A percentile compares a stretch with the other conserved stretches of the same genome.
Conservation (phyloP, 2,797 vertebrate genomes). For the Enteromius anoplus region DNA sequence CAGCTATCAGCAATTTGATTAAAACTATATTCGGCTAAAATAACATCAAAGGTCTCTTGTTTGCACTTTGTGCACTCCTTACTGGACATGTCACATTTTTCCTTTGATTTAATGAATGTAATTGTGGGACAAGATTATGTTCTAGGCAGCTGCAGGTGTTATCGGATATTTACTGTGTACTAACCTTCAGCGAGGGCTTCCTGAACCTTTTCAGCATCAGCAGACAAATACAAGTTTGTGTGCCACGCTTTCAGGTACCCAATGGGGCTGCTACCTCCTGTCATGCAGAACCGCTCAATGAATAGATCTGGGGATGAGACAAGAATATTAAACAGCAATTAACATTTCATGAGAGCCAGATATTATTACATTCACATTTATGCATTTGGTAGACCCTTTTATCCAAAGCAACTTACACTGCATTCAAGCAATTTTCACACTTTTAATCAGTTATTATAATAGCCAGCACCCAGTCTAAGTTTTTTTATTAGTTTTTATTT, state of each 20-base stretch:
- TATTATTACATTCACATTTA: neutral
- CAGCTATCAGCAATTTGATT: neutral
- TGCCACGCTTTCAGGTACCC: slow-evolving; percentile 97
- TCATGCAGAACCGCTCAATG: slow-evolving; percentile 99
- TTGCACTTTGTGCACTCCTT: neutral
- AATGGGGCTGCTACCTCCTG: slow-evolving; percentile 93
- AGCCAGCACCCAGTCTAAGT: too few relatives aligned
- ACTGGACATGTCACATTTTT: neutral
- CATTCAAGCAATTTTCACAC: neutral
- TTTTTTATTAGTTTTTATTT: neutral
- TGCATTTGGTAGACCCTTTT: neutral
- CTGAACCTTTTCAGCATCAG: slow-evolving; percentile 90
- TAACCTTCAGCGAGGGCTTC: slow-evolving; percentile 95
- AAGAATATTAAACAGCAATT: slow-evolving; percentile 17
- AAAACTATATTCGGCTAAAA: neutral
- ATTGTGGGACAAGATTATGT: neutral
- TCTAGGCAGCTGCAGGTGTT: slow-evolving; percentile 13
- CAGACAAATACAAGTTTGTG: slow-evolving; percentile 96
- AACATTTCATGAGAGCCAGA: neutral
- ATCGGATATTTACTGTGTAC: slow-evolving; percentile 32
- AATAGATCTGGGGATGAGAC: slow-evolving; percentile 83
- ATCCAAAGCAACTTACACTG: neutral
- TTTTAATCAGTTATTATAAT: neutral
- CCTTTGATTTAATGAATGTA: neutral
- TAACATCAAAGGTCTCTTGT: neutral